phyloP scores from a whole-genome alignment of 1,140 invertebrate genomes.

The Helicorthomorpha holstii region DNA sequence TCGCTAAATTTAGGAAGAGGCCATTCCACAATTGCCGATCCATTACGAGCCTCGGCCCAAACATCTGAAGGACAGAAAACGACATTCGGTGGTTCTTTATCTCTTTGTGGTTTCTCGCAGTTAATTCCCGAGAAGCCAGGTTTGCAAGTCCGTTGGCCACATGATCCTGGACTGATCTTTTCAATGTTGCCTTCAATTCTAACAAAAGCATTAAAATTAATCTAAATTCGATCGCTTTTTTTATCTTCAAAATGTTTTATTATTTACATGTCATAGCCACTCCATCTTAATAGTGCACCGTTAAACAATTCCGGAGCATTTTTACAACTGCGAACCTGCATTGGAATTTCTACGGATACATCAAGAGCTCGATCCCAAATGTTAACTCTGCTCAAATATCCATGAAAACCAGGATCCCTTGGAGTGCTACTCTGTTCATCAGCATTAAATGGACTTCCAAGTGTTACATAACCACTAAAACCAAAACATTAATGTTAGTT shows the following conservation, averaged over 20 bases:
- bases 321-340: constrained; percentile 41
- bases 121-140: constrained; percentile 65
- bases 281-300: constrained; percentile 73
- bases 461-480: constrained; percentile 69
- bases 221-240: no score
- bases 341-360: constrained; percentile 76
- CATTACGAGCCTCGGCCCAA: constrained; percentile 83
- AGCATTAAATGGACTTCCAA: constrained; percentile 57
- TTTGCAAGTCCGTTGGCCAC: constrained; percentile 69
- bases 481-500: constrained; percentile 11
- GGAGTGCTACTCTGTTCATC: constrained; percentile 51
- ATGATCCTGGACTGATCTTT: constrained; percentile 72
- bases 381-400: constrained; percentile 84
- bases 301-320: constrained; percentile 77
- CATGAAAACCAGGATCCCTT: constrained; percentile 78
- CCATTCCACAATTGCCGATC: constrained; percentile 82
- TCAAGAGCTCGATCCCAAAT: constrained; percentile 81
- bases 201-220: neutral
- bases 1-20: constrained; percentile 81
- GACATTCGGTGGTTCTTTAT: constrained; percentile 67
- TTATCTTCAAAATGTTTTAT: constrained; percentile 19
- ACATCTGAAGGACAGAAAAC: constrained; percentile 81
- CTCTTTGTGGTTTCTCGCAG: constrained; percentile 64
- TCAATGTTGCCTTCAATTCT: constrained; percentile 67
- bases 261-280: constrained; percentile 70